These are phyloP conservation scores for Pimpla rufipes DNA, from an alignment of 2,888 invertebrate species.

Conservation along the genomic window DNA sequence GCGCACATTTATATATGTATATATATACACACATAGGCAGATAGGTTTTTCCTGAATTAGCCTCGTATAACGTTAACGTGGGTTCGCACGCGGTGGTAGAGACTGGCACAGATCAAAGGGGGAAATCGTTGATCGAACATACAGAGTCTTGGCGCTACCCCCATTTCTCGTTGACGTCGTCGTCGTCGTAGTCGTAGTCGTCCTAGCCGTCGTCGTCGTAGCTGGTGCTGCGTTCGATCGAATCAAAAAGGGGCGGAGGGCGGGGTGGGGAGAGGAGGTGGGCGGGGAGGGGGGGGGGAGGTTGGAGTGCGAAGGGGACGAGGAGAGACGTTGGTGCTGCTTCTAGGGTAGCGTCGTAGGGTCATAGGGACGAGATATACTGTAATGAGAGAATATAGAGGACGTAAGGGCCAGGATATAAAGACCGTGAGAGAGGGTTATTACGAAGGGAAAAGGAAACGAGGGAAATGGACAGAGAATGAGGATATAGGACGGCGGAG, in stretches of 20 bases:
- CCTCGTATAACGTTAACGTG: constrained; percentile 38
- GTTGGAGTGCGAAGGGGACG: constrained; percentile 51
- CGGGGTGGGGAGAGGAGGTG: not conserved
- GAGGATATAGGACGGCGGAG: not conserved
- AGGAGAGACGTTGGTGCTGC: constrained; percentile 64
- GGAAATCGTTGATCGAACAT: constrained; percentile 65
- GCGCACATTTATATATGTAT: not conserved
- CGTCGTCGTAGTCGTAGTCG: constrained; percentile 32
- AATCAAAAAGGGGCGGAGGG: constrained; percentile 44
- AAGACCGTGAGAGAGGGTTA: constrained; percentile 8
- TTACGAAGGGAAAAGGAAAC: constrained; percentile 7
- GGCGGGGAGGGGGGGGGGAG: constrained; percentile 16
- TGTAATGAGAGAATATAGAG: constrained; percentile 46
- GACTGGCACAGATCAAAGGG: constrained; percentile 68
- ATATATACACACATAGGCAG: constrained; percentile 49
- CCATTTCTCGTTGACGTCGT: constrained; percentile 63
- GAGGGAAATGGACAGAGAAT: constrained; percentile 10
- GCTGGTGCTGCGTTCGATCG: constrained; percentile 64
- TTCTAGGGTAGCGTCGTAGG: constrained; percentile 40
- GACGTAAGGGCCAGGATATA: constrained; percentile 17
- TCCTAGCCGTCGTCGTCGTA: not conserved
- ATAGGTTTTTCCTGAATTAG: constrained; percentile 63
- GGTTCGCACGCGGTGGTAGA: constrained; percentile 60
- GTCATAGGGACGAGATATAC: constrained; percentile 42
- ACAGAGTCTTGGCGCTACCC: constrained; percentile 55